Evolutionary conservation across 1,140 invertebrate species (phyloP).

Genomic region (Rhopalosiphum maidis): DNA sequence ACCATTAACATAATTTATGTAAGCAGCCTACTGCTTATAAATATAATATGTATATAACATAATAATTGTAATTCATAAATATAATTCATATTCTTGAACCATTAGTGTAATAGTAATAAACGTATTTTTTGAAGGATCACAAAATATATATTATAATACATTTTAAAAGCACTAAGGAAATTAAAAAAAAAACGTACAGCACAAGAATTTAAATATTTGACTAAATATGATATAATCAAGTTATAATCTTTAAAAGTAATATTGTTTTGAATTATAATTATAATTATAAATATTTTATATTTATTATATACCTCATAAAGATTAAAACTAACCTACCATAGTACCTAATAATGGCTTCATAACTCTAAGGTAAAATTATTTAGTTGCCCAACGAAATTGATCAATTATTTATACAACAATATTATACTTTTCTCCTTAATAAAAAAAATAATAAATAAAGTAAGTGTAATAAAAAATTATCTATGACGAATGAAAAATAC

Average conservation of each 20-base stretch:
- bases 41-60: neutral
- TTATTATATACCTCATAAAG: neutral
- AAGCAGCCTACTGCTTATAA: neutral
- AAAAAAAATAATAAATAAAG: neutral
- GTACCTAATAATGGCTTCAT: neutral
- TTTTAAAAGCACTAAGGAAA: too few species aligned
- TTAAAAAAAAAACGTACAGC: neutral
- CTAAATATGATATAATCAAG: neutral
- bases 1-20: neutral
- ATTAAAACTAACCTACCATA: neutral
- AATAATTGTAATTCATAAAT: too few species aligned
- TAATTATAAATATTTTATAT: neutral
- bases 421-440: neutral
- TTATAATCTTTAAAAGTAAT: too few species aligned
- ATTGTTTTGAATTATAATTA: neutral
- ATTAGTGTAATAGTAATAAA: neutral
- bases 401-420: slow-evolving; percentile 15
- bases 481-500: slow-evolving; percentile 40
- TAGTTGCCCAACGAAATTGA: neutral
- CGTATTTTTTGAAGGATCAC: neutral
- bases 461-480: slow-evolving; percentile 9
- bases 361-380: neutral
- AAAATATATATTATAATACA: neutral
- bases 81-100: neutral
- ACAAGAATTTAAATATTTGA: neutral